These are phyloP conservation scores for Numenius arquata DNA, from an alignment of 2,113 vertebrate genomes.

Conservation along the genomic window DNA sequence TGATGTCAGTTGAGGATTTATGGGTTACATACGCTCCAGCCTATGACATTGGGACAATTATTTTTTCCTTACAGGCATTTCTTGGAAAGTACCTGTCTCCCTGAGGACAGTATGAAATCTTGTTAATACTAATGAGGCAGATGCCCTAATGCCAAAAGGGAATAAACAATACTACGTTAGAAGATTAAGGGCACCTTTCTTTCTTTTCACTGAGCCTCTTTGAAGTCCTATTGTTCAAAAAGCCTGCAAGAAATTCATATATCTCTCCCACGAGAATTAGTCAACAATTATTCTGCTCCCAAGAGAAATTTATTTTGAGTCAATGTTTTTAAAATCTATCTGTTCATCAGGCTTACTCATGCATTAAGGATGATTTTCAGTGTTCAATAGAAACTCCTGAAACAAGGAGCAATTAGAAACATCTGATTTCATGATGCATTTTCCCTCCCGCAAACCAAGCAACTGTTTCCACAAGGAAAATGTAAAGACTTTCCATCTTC, in stretches of 20 bases:
- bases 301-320: constrained; percentile 61
- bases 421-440: constrained; percentile 54
- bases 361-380: constrained; percentile 62
- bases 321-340: constrained; percentile 61
- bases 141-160: neutral
- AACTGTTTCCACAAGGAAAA: constrained; percentile 26
- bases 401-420: constrained; percentile 61
- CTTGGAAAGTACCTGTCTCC: neutral
- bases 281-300: constrained; percentile 51
- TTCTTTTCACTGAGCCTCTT: neutral
- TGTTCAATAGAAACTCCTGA: constrained; percentile 38
- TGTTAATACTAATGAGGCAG: constrained; percentile 5
- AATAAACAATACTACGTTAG: neutral
- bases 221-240: constrained; percentile 19
- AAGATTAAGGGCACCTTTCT: neutral
- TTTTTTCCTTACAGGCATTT: neutral
- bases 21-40: neutral
- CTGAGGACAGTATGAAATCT: neutral
- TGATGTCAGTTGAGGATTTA: neutral
- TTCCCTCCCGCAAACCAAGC: constrained; percentile 5
- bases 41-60: neutral
- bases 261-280: constrained; percentile 50
- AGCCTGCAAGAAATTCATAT: constrained; percentile 12
- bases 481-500: neutral
- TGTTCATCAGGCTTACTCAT: constrained; percentile 56